Base-by-base conservation (phyloP, 2,797 vertebrate genomes). In the Heteromormyrus szaboi region DNA sequence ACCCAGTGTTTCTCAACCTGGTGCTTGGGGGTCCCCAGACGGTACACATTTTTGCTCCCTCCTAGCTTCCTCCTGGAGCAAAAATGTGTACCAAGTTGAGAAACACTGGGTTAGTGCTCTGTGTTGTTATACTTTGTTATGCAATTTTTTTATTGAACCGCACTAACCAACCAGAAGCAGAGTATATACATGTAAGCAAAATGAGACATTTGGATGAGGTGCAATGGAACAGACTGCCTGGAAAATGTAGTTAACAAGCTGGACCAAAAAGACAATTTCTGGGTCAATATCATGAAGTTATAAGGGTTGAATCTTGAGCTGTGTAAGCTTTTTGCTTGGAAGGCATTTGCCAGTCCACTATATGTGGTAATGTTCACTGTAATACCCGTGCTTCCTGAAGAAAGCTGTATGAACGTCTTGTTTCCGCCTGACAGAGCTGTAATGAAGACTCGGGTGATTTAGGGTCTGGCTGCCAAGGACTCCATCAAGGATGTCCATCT, bases 341-440 rank as follows among this genome's bases (percentile, higher is more conserved):
- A 46, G 5, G 6, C 6, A 19, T 44, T 79, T 79, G 72, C 72
- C 65, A 68, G 29, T 33, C 65, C 65, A 14, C 12, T 72, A 17
- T 37, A 79, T 79, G 19, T 76, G 72, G 14, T 79, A 79, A 79
- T 44, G 37, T 79, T 79, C 72, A 41, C 37, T 44, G 5, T 46
- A 46, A n/a, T n/a, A 41, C 17, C n/a, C 6, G 2, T 79, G 72
- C 14, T 79, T 79, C 72, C 7, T 44, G 37, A 62, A 9, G n/a
- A 41, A 41, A 17, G 41, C 72, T 79, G 17, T 8, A 79, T n/a
- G 17, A 7, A 79, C 17, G 12, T 5, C 19, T 2, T 8, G 17
- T 46, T 79, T 19, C 2, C 62, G 22, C 6, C 2, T 86, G 68
- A 85, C 53, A 53, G 79, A 89, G 90, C 91, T 86, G 89, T 86